These are phyloP conservation scores for Oscheius myriophilus DNA, from an alignment of 2,888 invertebrate genomes.

Conservation along the genomic window DNA sequence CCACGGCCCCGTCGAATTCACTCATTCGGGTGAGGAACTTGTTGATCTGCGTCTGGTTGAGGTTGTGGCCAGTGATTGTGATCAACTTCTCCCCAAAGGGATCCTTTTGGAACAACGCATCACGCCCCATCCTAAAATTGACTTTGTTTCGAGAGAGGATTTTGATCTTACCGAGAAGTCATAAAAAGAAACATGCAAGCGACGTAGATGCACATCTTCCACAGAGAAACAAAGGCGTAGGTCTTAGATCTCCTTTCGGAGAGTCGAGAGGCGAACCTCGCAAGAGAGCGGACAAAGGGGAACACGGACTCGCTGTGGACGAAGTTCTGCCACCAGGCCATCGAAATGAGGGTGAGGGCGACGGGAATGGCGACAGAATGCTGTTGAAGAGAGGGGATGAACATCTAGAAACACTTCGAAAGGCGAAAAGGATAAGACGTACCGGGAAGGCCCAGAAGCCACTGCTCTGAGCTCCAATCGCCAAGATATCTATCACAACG, in stretches of 20 bases:
- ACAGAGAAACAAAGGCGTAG: slow-evolving; percentile 85
- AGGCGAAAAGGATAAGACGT: slow-evolving; percentile 58
- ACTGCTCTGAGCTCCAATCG: slow-evolving; percentile 87
- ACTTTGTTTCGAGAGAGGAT: not conserved
- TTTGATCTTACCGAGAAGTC: slow-evolving; percentile 22
- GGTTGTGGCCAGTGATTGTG: slow-evolving; percentile 62
- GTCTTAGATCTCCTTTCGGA: slow-evolving; percentile 85
- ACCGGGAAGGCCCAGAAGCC: slow-evolving; percentile 91
- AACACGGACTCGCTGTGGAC: slow-evolving; percentile 86
- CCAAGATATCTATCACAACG: slow-evolving; percentile 79
- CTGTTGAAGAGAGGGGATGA: slow-evolving; percentile 62
- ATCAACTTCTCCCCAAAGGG: slow-evolving; percentile 69
- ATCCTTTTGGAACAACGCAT: slow-evolving; percentile 62
- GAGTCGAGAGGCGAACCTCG: slow-evolving; percentile 75
- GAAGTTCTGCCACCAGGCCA: slow-evolving; percentile 98
- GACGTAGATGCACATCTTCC: slow-evolving; percentile 87
- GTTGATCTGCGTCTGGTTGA: slow-evolving; percentile 65
- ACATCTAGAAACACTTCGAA: slow-evolving; percentile 45
- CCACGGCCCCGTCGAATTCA: slow-evolving; percentile 30
- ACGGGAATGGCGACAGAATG: slow-evolving; percentile 85
- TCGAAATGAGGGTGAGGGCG: slow-evolving; percentile 84
- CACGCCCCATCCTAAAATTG: slow-evolving; percentile 75
- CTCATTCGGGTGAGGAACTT: slow-evolving; percentile 64
- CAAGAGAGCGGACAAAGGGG: slow-evolving; percentile 71
- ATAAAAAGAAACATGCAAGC: slow-evolving; percentile 81